phyloP scores from a whole-genome alignment of 2,888 invertebrate genomes.

The Gisinianus flammeolus region DNA sequence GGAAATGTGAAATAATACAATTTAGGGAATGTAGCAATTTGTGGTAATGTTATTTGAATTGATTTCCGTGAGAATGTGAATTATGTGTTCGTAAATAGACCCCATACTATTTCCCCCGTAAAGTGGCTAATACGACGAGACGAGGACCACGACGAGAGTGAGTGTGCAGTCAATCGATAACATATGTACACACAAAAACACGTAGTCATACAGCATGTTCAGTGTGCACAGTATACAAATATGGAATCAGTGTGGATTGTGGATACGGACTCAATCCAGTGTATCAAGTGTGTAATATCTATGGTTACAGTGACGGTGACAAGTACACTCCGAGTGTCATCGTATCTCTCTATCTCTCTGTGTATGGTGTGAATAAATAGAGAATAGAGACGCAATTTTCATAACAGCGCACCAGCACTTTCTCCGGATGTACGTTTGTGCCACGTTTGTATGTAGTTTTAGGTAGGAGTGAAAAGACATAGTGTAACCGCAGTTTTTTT shows the following conservation, averaged over 20 bases:
- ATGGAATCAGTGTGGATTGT: no score
- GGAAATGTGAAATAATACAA: background rate
- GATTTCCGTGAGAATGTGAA: background rate
- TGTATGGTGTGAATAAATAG: no score
- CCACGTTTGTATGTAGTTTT: no score
- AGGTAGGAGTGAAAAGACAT: no score
- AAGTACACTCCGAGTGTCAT: no score
- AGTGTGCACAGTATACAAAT: no score
- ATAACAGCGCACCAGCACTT: background rate
- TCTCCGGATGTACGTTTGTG: background rate
- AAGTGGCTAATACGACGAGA: background rate
- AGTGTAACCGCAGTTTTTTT: no score
- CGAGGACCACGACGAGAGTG: background rate
- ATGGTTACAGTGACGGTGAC: no score
- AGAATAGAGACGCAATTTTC: background rate
- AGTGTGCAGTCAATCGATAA: background rate
- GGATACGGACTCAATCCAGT: no score
- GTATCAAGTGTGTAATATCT: no score
- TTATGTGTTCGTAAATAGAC: background rate
- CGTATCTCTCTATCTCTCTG: no score
- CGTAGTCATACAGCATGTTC: background rate
- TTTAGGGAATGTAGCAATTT: background rate
- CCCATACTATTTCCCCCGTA: background rate
- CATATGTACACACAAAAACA: background rate
- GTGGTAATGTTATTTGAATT: slow-evolving; percentile 8